phyloP scores from a whole-genome alignment of 2,888 invertebrate genomes.

The Malacosoma neustria region DNA sequence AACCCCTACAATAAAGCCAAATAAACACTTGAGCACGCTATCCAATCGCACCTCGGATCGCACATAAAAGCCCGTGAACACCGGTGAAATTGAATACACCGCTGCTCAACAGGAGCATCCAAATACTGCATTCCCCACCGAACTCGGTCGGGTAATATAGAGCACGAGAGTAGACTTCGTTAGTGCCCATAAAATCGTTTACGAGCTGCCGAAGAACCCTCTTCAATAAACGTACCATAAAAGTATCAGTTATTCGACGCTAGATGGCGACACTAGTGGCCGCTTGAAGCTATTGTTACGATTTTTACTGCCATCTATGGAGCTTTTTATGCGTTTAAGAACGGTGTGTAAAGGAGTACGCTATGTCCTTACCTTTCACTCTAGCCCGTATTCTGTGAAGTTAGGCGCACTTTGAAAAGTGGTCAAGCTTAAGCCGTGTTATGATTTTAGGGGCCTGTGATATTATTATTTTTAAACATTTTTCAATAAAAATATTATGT shows the following conservation, averaged over 20 bases:
- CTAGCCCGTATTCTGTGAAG: constrained; percentile 28
- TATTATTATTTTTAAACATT: too few relatives aligned
- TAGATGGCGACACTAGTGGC: constrained; percentile 73
- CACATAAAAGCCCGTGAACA: constrained; percentile 72
- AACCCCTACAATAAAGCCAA: constrained; percentile 74
- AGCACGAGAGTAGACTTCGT: constrained; percentile 67
- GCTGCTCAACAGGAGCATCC: constrained; percentile 61
- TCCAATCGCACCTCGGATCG: constrained; percentile 75
- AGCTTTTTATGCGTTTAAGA: constrained; percentile 65
- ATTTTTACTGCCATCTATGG: constrained; percentile 73
- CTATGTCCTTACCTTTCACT: constrained; percentile 20
- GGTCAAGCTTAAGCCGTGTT: constrained; percentile 21
- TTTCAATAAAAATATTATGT: too few relatives aligned
- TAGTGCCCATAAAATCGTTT: constrained; percentile 73
- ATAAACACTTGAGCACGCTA: constrained; percentile 73
- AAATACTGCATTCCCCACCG: constrained; percentile 63
- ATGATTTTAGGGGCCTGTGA: too few relatives aligned
- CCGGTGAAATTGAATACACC: constrained; percentile 69
- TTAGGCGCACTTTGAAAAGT: constrained; percentile 21
- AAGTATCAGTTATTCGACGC: constrained; percentile 68
- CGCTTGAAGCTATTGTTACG: constrained; percentile 61
- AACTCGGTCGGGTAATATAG: constrained; percentile 68
- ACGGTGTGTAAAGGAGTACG: constrained; percentile 31
- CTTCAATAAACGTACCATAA: constrained; percentile 72
- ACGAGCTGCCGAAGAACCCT: constrained; percentile 74